These are phyloP conservation scores for Villa cingulata DNA, from an alignment of 2,888 invertebrate genomes.

Conservation along the genomic window DNA sequence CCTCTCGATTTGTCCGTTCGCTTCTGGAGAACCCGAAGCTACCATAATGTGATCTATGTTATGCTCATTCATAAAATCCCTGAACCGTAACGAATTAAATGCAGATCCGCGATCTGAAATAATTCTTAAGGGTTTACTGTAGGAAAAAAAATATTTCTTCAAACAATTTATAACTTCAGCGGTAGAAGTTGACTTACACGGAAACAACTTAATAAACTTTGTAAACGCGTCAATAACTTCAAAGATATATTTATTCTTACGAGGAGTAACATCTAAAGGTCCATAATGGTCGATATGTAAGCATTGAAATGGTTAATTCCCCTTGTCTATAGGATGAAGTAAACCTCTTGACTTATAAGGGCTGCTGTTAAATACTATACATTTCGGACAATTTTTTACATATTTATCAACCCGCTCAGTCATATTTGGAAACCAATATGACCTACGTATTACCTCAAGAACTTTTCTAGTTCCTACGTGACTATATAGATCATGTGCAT, in stretches of 20 bases:
- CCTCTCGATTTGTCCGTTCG: conserved; percentile 9
- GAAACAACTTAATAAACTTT: conserved; percentile 21
- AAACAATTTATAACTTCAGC: conserved; percentile 4
- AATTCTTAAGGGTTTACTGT: conserved; percentile 5
- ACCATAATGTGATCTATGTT: conserved; percentile 4
- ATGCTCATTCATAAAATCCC: conserved; percentile 19
- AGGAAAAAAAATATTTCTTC: conserved; percentile 3
- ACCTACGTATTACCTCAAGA: not conserved
- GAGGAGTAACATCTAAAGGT: conserved; percentile 24
- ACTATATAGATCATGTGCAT: no score
- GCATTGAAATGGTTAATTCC: conserved; percentile 16
- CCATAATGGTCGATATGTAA: conserved; percentile 12
- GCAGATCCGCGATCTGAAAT: conserved; percentile 21
- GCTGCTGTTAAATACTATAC: not conserved
- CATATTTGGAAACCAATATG: not conserved
- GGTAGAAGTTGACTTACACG: conserved; percentile 5
- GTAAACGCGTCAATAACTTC: conserved; percentile 12
- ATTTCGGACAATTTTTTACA: not conserved
- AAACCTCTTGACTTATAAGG: not conserved
- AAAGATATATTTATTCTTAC: conserved; percentile 17
- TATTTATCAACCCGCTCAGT: not conserved
- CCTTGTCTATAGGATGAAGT: not conserved
- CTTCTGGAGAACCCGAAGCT: conserved; percentile 2
- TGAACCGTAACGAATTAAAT: conserved; percentile 26
- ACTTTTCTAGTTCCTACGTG: not conserved